Evolutionary conservation across 2,113 vertebrate genomes (phyloP).

Genomic region (Halcyon malimbica): DNA sequence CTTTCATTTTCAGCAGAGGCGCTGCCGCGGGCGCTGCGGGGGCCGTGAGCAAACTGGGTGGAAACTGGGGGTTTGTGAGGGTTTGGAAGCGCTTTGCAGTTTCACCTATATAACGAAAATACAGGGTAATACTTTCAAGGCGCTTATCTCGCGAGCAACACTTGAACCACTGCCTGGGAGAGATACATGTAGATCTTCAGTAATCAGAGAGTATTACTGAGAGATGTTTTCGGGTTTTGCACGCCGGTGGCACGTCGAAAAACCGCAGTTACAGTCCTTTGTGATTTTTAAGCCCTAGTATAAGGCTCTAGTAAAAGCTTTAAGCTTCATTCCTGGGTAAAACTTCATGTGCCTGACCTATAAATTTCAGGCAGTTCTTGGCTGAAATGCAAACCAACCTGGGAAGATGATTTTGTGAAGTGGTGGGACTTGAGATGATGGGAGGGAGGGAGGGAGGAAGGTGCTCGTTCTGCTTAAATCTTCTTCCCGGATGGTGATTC

Average conservation of each 20-base stretch:
- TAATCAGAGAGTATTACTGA: neutral
- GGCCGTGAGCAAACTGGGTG: neutral
- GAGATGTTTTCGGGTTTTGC: neutral
- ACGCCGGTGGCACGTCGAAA: neutral
- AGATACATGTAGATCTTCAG: neutral
- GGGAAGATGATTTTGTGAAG: neutral
- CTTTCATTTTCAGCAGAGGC: neutral
- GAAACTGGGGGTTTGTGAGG: neutral
- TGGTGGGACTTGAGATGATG: neutral
- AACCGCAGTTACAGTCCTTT: neutral
- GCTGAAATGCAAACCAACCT: neutral
- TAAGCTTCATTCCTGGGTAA: neutral
- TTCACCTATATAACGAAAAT: neutral
- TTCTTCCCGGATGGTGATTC: neutral
- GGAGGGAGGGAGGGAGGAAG: neutral
- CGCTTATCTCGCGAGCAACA: too few species aligned
- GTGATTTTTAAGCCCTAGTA: neutral
- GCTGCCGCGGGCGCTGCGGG: rapidly evolving
- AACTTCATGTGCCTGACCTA: neutral
- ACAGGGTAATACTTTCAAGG: too few species aligned
- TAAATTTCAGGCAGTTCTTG: neutral
- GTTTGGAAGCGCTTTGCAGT: neutral
- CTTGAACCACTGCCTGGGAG: neutral
- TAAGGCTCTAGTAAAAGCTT: neutral
- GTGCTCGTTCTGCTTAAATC: neutral